Evolutionary conservation across 2,113 vertebrate species (phyloP).

Genomic region (Oreochromis tanganicae): DNA sequence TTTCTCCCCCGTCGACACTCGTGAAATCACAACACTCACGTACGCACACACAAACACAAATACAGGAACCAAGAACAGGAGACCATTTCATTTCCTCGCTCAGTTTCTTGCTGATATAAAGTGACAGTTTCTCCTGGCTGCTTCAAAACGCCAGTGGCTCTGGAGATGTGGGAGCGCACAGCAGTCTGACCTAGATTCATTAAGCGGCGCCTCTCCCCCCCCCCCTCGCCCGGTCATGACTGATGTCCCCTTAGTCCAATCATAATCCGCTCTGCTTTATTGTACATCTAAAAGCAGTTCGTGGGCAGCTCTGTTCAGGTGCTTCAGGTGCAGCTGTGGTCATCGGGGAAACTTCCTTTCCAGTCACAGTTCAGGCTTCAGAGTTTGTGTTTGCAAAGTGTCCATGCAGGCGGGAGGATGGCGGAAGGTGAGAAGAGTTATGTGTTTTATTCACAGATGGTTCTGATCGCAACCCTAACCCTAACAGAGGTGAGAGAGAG

Average conservation of each 20-base stretch:
- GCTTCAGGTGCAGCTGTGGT: not conserved
- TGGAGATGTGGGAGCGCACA: conserved; percentile 37
- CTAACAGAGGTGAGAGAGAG: not conserved
- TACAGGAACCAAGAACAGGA: conserved; percentile 13
- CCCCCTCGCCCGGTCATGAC: not conserved
- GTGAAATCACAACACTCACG: conserved; percentile 16
- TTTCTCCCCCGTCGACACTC: not conserved
- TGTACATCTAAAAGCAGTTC: not conserved
- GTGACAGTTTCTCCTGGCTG: conserved; percentile 53
- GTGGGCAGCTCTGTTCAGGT: conserved; percentile 17
- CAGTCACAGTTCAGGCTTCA: not conserved
- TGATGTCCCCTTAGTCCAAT: conserved; percentile 36
- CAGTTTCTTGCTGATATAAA: conserved; percentile 55
- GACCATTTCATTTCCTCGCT: conserved; percentile 25
- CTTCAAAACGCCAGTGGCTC: conserved; percentile 46
- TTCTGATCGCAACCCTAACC: not conserved
- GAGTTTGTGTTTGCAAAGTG: conserved; percentile 42
- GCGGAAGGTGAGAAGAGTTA: conserved; percentile 14
- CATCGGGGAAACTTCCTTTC: not conserved
- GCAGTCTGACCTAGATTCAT: conserved; percentile 60
- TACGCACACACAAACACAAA: conserved; percentile 16
- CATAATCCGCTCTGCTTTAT: not conserved
- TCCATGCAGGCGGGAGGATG: conserved; percentile 55
- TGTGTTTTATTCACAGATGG: conserved; percentile 24
- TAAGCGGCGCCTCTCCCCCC: not conserved